A percentile compares a stretch with the other conserved stretches of the same genome.
Conservation (phyloP, 2,888 invertebrate species). For the Parascotia fuliginaria region DNA sequence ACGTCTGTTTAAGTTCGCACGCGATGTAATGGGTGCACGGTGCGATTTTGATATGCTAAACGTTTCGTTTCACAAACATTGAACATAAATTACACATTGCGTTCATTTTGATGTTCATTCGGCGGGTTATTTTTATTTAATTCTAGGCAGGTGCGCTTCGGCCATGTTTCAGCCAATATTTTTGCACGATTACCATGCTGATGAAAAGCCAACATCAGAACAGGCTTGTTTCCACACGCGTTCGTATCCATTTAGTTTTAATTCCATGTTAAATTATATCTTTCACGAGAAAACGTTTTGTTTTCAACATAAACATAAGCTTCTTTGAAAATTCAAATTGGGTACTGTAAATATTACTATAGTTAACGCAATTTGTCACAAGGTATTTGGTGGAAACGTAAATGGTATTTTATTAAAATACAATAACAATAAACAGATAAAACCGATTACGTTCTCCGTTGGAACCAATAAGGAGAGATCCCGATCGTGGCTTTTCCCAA, state of each 20-base stretch:
- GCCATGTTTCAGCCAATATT: conserved; percentile 76
- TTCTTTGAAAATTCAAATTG: conserved; percentile 31
- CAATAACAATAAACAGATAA: conserved; percentile 62
- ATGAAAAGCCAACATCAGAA: conserved; percentile 83
- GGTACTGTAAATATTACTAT: conserved; percentile 30
- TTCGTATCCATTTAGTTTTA: conserved; percentile 58
- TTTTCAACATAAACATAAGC: conserved; percentile 33
- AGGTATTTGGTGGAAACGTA: conserved; percentile 37
- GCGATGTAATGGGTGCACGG: conserved; percentile 26
- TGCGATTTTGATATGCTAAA: conserved; percentile 58
- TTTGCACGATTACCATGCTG: conserved; percentile 84
- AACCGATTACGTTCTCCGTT: conserved; percentile 61
- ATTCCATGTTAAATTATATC: conserved; percentile 59
- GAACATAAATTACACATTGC: conserved; percentile 66
- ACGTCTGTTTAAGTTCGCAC: conserved; percentile 32
- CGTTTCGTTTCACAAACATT: conserved; percentile 65
- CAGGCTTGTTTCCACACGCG: conserved; percentile 57
- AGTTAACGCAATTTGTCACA: conserved; percentile 32
- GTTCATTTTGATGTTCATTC: conserved; percentile 69
- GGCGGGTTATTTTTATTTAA: conserved; percentile 83
- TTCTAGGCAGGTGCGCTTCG: conserved; percentile 77
- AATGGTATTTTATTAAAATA: conserved; percentile 45
- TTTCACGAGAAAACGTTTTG: conserved; percentile 47
- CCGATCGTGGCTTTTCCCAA: conserved; percentile 72
- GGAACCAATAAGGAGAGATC: conserved; percentile 73